Conservation (phyloP, 2,797 vertebrate species). For the Cossypha niveicapilla region DNA sequence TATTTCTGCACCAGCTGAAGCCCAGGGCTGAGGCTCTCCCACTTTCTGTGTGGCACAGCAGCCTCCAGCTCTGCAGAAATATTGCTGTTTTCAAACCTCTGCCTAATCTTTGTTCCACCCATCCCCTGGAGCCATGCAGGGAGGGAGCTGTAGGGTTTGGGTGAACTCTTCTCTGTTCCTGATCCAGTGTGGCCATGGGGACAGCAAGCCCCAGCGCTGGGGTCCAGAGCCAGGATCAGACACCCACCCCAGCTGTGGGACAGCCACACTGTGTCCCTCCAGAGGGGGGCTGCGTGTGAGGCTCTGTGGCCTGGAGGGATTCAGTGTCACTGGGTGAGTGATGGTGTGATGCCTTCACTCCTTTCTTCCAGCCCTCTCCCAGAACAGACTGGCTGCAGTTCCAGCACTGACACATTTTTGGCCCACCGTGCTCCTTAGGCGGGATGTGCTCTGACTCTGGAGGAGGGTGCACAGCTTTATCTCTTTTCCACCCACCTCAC, state of each 20-base stretch:
- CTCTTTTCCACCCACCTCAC: constrained; percentile 5
- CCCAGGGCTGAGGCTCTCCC: background rate
- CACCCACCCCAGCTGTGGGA: background rate
- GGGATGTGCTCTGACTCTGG: background rate
- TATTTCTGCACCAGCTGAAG: rapidly evolving
- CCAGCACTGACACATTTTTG: constrained; percentile 38
- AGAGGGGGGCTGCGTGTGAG: background rate
- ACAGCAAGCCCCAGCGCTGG: background rate
- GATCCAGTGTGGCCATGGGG: rapidly evolving
- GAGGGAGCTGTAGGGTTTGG: background rate
- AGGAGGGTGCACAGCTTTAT: background rate
- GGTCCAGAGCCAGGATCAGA: background rate
- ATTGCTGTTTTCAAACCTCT: background rate
- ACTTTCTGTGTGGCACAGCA: background rate
- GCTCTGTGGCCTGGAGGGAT: background rate
- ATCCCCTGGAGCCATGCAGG: background rate
- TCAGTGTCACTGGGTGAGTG: background rate
- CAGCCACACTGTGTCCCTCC: background rate
- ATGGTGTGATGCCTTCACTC: background rate
- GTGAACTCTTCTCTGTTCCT: background rate
- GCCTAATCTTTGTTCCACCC: background rate
- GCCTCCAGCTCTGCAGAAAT: background rate
- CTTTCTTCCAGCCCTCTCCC: background rate
- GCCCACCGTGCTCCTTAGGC: background rate
- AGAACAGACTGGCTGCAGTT: background rate